These are phyloP conservation scores for Ptilodon capucinus DNA, from an alignment of 2,888 invertebrate species.

Conservation along the genomic window DNA sequence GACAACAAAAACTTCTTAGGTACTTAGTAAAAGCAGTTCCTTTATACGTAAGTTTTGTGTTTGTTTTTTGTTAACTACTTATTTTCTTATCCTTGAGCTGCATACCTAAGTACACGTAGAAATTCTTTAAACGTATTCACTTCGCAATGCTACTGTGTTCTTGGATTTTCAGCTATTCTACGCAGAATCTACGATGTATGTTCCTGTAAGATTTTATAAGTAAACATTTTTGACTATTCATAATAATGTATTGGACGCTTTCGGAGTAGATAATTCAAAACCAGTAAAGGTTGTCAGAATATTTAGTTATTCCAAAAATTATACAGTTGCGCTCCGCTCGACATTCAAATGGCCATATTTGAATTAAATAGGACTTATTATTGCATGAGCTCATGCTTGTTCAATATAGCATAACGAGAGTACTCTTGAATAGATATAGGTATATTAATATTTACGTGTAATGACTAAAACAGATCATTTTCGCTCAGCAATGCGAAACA, in stretches of 20 bases:
- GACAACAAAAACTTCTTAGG: too few relatives aligned
- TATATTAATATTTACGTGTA: background rate
- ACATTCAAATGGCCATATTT: background rate
- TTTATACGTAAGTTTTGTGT: background rate
- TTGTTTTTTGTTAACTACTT: background rate
- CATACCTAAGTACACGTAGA: too few relatives aligned
- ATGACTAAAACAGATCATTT: background rate
- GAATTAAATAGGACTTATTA: background rate
- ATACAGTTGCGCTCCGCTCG: background rate
- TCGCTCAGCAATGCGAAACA: background rate
- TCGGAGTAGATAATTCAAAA: too few relatives aligned
- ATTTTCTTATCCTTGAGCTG: background rate
- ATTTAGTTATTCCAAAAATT: background rate
- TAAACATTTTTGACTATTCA: too few relatives aligned
- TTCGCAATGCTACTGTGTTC: too few relatives aligned
- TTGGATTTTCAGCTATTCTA: too few relatives aligned
- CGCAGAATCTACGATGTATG: background rate
- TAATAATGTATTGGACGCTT: too few relatives aligned
- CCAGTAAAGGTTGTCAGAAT: too few relatives aligned
- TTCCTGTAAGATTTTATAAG: too few relatives aligned
- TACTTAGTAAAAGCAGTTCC: background rate
- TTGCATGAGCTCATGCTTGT: background rate
- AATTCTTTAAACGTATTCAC: too few relatives aligned
- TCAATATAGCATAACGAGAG: background rate
- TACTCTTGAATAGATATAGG: background rate